These are phyloP conservation scores for Mionectes macconnelli DNA, from an alignment of 2,113 vertebrate species.

Conservation along the genomic window DNA sequence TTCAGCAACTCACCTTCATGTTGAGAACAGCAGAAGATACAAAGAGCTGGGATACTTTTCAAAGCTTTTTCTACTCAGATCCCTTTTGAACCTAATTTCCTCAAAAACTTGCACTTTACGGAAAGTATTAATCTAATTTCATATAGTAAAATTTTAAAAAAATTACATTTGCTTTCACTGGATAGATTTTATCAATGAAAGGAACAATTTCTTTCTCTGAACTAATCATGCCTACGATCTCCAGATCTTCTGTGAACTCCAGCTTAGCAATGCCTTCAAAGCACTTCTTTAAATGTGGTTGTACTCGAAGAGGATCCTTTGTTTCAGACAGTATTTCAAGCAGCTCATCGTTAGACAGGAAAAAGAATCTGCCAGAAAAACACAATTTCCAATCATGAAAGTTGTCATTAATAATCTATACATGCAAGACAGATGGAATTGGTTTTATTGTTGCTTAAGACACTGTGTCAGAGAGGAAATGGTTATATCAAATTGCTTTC, in stretches of 20 bases:
- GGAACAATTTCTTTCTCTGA: conserved; percentile 87
- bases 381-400: background rate
- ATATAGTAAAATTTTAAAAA: background rate
- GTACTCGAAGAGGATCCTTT: conserved; percentile 89
- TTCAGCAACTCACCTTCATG: background rate
- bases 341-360: conserved; percentile 90
- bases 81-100: background rate
- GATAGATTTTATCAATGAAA: conserved; percentile 82
- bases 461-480: background rate
- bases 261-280: conserved; percentile 92
- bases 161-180: conserved; percentile 83
- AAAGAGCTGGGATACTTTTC: background rate
- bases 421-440: background rate
- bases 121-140: background rate
- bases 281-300: conserved; percentile 93
- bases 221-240: conserved; percentile 89
- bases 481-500: background rate
- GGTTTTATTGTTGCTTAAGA: background rate
- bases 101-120: background rate
- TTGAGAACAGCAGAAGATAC: background rate
- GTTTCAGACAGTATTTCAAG: conserved; percentile 94
- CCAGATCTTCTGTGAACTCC: conserved; percentile 80
- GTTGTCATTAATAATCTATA: background rate
- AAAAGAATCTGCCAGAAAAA: conserved; percentile 86
- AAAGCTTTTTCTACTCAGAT: background rate